phyloP scores from a whole-genome alignment of 2,113 vertebrate species.

The Picathartes gymnocephalus region DNA sequence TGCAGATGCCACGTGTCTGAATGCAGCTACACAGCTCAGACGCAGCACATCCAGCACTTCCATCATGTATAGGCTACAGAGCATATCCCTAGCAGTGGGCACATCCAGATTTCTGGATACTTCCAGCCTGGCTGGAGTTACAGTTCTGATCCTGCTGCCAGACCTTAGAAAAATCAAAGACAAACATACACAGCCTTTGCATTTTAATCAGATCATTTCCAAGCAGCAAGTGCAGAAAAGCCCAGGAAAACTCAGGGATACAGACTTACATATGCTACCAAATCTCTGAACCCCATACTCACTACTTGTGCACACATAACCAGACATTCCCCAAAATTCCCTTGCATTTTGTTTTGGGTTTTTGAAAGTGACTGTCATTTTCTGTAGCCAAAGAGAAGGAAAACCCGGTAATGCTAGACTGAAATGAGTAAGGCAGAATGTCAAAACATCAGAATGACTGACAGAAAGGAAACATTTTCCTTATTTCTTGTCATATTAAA shows the following conservation, averaged over 20 bases:
- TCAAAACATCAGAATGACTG: slow-evolving; percentile 7
- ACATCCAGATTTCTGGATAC: not conserved
- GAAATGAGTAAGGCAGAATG: not conserved
- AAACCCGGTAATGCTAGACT: not conserved
- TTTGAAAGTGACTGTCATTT: not conserved
- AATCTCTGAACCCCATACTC: not conserved
- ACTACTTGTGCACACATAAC: not conserved
- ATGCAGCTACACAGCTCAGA: not conserved
- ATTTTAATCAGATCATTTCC: not conserved
- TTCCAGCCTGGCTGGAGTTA: not conserved
- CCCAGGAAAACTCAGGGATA: not conserved
- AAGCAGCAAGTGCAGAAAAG: not conserved
- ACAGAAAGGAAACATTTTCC: not conserved
- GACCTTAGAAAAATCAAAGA: not conserved
- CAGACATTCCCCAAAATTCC: not conserved
- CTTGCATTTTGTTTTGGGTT: not conserved
- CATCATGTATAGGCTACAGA: not conserved
- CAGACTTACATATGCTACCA: not conserved
- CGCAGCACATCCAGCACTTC: fast-evolving
- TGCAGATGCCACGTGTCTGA: not conserved
- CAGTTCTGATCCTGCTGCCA: not conserved
- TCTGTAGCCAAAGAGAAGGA: not conserved
- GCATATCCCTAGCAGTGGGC: fast-evolving
- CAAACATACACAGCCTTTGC: not conserved
- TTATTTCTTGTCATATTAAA: slow-evolving; percentile 4